phyloP scores from a whole-genome alignment of 2,797 vertebrate genomes.

The Poecilia wingei region DNA sequence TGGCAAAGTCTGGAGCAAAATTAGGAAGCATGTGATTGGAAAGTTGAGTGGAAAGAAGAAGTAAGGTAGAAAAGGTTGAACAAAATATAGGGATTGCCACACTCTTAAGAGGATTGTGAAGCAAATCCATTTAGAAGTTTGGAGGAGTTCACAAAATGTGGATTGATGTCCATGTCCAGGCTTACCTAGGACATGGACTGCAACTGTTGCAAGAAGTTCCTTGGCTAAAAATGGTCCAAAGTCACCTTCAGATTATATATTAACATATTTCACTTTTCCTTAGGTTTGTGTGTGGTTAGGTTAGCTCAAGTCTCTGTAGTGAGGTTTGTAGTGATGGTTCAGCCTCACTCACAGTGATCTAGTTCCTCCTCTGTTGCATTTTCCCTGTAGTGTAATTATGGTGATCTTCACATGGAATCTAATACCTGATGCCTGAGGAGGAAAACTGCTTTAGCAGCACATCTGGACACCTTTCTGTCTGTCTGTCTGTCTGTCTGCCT shows the following conservation, averaged over 20 bases:
- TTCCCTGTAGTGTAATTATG: neutral
- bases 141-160: neutral
- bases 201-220: neutral
- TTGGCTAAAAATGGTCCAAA: neutral
- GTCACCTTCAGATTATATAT: neutral
- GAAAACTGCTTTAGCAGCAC: conserved; percentile 29
- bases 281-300: conserved; percentile 17
- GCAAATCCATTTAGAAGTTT: neutral
- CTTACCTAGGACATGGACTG: neutral
- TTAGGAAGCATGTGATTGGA: neutral
- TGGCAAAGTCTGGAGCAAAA: neutral
- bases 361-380: too few species aligned
- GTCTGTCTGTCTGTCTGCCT: conserved; percentile 26
- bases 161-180: neutral
- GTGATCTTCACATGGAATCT: conserved; percentile 25
- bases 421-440: conserved; percentile 41
- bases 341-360: conserved; percentile 28
- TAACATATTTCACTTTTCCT: neutral
- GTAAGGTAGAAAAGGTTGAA: neutral
- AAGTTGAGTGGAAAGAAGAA: neutral
- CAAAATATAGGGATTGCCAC: neutral
- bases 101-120: neutral
- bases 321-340: conserved; percentile 42
- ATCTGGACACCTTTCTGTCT: conserved; percentile 31
- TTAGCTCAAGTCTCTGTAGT: conserved; percentile 47